Base-by-base conservation (phyloP, 2,888 invertebrate species). In the Petrolisthes cinctipes region DNA sequence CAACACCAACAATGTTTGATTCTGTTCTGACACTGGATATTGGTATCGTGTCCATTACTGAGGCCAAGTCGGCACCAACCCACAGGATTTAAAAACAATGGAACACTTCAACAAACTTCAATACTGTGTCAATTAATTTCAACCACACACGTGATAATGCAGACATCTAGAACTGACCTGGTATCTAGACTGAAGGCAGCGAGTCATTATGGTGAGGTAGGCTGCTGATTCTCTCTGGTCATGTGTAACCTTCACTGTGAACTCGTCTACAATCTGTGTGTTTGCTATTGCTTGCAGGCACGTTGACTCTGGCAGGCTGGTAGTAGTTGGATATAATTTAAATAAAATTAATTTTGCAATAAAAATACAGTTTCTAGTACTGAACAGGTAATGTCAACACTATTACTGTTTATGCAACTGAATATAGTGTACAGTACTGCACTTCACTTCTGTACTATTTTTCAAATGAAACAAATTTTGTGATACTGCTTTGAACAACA, bases 201-300 rank as follows among this genome's bases (percentile, higher is more conserved):
- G 94, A 0, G 97, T 96, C 93, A 98, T 94, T 89, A 94, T 94
- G 5, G 95, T 95, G 82, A 99, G 94, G 93, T 97, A 97, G 86
- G 94, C 93, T 91, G 96, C 96, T 4, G 97, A 96, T 90, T 96
- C 95, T 85, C 94, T 94, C 89, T 95, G 94, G 91, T 95, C 95
- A 71, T 95, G 94, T 0, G 97, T 97, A 91, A 95, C 94, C 92
- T 97, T 96, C 0, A 98, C 94, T 89, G 94, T 94, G 92, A 97
- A 97, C 9, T 94, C 95, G 93, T 97, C 96, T 91, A 97, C 96
- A 5, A 98, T 94, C 92, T 96, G 95, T 4, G 97, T 97, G 93
- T 98, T 98, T 0, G 95, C 94, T 14, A 96, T 94, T 0, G 98
- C 97, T 93, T 98, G 98, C 92, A 94, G 94, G 85, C 98, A 93